Evolutionary conservation across 2,113 vertebrate genomes (phyloP), one percentile per base, ranked within the genome.

Genomic region (Sceloporus undulatus): DNA sequence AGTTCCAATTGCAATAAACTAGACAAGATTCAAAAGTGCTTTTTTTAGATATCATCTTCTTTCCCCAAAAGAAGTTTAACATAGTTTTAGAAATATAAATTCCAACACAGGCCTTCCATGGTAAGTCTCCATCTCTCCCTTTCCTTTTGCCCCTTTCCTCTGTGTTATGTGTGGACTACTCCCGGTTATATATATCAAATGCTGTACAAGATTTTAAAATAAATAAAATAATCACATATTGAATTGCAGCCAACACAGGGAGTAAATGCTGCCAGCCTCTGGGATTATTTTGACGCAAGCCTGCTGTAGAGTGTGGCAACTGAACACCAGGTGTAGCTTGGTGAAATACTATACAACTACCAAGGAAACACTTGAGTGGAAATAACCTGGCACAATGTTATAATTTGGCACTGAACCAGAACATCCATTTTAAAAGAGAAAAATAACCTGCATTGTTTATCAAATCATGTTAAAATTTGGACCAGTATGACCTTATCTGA

Each of bases 321-420:
- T 9, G n/a, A 25, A 74, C 40, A 42, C 79, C 27, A 42, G 9
- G 16, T 74, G 1, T 3, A 38, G 7, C n/a, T 14, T 80, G 23
- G 40, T 34, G 29, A 48, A 84, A 84, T 54, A 38, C 14, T 23
- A n/a, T 71, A 40, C 71, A 59, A 27, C 34, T 16, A 27, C 16
- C 38, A 82, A 75, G 83, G 23, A 74, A 54, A 42, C 65, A 68
- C 23, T 48, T 83, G 11, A 19, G 40, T 52, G 27, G 62, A 70
- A 18, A 38, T 82, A 81, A 87, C 27, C 19, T 74, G 59, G 38
- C 71, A 82, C 14, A 19, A 9, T 82, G 13, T 70, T 70, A 11
- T 62, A 75, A 48, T 82, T 25, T 87, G 86, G 70, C 79, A 82
- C 18, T 21, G 54, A 75, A 65, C 16, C 70, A 87, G 40, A n/a